Evolutionary conservation across 2,113 vertebrate species (phyloP).

Genomic region (Gadus chalcogrammus): DNA sequence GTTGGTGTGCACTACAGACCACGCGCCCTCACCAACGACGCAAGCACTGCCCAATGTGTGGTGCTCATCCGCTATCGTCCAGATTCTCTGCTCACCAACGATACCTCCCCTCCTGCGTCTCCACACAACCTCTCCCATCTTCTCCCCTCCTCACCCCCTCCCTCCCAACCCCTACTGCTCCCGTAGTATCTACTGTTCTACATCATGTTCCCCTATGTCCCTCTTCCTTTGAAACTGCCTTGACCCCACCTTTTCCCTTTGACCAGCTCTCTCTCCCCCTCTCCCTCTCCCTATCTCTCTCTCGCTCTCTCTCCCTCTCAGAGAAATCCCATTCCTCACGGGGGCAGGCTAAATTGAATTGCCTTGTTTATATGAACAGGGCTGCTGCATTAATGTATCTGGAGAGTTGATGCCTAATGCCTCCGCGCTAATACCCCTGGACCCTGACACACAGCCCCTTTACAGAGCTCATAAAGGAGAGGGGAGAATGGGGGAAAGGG

Average conservation of each 20-base stretch:
- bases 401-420: slow-evolving; percentile 79
- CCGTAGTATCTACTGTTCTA: not conserved
- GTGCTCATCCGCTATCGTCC: slow-evolving; percentile 21
- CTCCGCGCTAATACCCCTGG: slow-evolving; percentile 62
- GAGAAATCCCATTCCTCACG: slow-evolving; percentile 84
- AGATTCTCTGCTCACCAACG: not conserved
- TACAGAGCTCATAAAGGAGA: slow-evolving; percentile 38
- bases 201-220: too few relatives aligned
- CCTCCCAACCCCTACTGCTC: not conserved
- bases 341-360: slow-evolving; percentile 90
- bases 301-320: slow-evolving; percentile 33
- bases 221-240: not conserved
- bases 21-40: not conserved
- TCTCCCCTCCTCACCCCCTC: slow-evolving; percentile 35
- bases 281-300: slow-evolving; percentile 2
- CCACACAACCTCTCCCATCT: not conserved
- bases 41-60: slow-evolving; percentile 8
- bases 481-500: not conserved
- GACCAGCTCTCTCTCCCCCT: slow-evolving; percentile 1
- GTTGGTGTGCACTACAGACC: not conserved
- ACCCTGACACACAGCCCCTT: slow-evolving; percentile 70
- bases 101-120: slow-evolving; percentile 19
- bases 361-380: slow-evolving; percentile 81
- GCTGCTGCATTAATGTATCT: slow-evolving; percentile 84
- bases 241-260: slow-evolving; percentile 7